A percentile compares a stretch with the other conserved stretches of the same genome.
These are phyloP conservation scores for Microplitis manilae DNA, from an alignment of 2,888 invertebrate genomes.

Conservation along the genomic window DNA sequence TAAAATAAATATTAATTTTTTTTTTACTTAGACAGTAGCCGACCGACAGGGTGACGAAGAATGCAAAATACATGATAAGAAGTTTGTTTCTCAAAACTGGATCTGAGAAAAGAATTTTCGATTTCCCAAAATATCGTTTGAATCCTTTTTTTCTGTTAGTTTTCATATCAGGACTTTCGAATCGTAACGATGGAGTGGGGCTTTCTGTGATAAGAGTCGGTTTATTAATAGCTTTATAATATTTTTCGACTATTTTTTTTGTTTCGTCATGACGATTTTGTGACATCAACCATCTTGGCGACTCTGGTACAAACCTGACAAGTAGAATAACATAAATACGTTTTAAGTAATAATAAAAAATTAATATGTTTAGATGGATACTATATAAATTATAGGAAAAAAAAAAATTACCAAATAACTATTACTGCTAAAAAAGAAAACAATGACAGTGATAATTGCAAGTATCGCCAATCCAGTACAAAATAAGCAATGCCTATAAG, in stretches of 20 bases:
- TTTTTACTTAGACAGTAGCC: neutral
- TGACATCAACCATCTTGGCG: neutral
- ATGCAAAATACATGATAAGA: neutral
- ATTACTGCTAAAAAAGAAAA: neutral
- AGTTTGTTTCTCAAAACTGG: neutral
- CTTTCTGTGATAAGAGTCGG: neutral
- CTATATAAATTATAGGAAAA: neutral
- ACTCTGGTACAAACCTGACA: neutral
- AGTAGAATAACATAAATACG: conserved; percentile 66
- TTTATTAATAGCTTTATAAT: neutral
- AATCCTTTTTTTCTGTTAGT: neutral
- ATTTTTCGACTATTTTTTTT: neutral
- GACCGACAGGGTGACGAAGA: neutral
- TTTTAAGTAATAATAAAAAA: conserved; percentile 69
- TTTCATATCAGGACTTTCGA: neutral
- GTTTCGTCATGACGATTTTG: neutral
- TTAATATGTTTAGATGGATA: neutral
- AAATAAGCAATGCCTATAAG: conserved; percentile 71
- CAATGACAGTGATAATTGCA: conserved; percentile 72
- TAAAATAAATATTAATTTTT: neutral
- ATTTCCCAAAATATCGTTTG: neutral
- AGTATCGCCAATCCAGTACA: conserved; percentile 72
- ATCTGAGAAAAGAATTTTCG: neutral
- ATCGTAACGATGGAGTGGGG: neutral
- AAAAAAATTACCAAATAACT: neutral